Percentiles rank a stretch among this genome's conserved stretches.
Evolutionary conservation across 2,888 invertebrate genomes (phyloP).

Genomic region (Hirtodrosophila histrioides): DNA sequence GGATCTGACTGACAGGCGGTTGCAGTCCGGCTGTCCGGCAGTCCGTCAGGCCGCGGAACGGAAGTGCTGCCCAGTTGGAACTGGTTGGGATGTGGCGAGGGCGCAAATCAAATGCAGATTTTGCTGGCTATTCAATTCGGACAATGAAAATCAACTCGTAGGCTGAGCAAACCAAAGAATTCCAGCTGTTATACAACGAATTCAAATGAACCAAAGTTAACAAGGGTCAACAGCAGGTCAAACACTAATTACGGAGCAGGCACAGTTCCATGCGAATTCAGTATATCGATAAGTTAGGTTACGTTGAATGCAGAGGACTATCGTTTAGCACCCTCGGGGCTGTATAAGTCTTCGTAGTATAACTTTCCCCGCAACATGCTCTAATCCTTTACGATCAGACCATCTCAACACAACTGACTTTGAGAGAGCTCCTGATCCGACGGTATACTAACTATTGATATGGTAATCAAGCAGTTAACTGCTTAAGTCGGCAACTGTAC

Average conservation of each 20-base stretch:
- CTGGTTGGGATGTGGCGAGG: constrained; percentile 19
- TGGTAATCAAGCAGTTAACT: constrained; percentile 12
- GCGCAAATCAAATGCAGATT: constrained; percentile 45
- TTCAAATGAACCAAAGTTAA: constrained; percentile 30
- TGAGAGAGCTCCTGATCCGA: constrained; percentile 1
- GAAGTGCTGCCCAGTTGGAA: constrained; percentile 34
- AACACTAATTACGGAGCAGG: constrained; percentile 13
- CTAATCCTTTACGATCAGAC: too few species aligned
- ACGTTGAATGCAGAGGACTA: too few species aligned
- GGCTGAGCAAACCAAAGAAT: constrained; percentile 24
- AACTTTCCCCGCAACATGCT: too few species aligned
- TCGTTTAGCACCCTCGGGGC: too few species aligned
- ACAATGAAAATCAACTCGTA: constrained; percentile 19
- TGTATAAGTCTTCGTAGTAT: too few species aligned
- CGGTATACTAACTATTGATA: neutral
- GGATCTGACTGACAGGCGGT: neutral
- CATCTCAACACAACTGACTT: too few species aligned
- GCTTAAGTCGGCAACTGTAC: constrained; percentile 35
- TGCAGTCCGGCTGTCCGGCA: constrained; percentile 1
- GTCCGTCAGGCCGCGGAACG: constrained; percentile 6
- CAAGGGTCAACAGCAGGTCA: constrained; percentile 26
- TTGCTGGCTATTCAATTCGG: constrained; percentile 36
- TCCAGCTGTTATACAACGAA: constrained; percentile 16
- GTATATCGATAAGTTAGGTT: too few species aligned
- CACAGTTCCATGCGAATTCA: too few species aligned